Percentiles rank a stretch among this genome's conserved stretches.
Evolutionary conservation across 2,113 vertebrate genomes (phyloP).

Genomic region (Esox niger): DNA sequence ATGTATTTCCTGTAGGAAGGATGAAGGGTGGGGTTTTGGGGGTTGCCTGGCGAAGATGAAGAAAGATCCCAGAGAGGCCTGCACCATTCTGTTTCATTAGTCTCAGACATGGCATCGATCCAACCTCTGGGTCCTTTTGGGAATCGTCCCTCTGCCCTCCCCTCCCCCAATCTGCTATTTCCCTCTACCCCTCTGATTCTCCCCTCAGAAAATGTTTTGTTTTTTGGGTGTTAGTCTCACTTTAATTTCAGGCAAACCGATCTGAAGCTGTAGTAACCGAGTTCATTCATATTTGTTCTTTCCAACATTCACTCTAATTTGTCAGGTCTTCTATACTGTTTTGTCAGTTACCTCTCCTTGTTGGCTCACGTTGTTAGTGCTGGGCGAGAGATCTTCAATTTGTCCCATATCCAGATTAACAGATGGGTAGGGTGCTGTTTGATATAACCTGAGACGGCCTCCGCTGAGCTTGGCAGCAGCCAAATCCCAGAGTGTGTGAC

Average conservation of each 20-base stretch:
- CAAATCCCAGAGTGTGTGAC: constrained; percentile 58
- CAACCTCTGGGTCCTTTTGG: constrained; percentile 48
- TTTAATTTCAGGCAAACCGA: constrained; percentile 45
- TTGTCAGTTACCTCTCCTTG: constrained; percentile 52
- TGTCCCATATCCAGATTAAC: constrained; percentile 42
- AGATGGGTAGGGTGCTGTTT: constrained; percentile 56
- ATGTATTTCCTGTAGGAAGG: constrained; percentile 26
- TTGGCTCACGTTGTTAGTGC: constrained; percentile 34
- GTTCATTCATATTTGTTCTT: too few relatives aligned
- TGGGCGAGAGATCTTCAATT: constrained; percentile 42
- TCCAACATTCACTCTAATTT: too few relatives aligned
- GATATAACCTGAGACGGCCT: constrained; percentile 50
- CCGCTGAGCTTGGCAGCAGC: constrained; percentile 26
- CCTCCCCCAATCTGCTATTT: constrained; percentile 19
- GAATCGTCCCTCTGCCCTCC: constrained; percentile 32
- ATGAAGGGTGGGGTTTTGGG: constrained; percentile 48
- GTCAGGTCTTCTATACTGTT: constrained; percentile 32
- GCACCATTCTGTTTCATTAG: constrained; percentile 53
- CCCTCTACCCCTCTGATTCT: constrained; percentile 8
- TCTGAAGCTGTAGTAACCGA: constrained; percentile 39
- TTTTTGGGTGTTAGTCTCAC: constrained; percentile 48
- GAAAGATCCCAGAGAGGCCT: constrained; percentile 29
- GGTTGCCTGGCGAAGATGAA: constrained; percentile 39
- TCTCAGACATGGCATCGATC: constrained; percentile 44
- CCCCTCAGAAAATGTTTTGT: constrained; percentile 56